Conservation (phyloP, 2,888 invertebrate species). For the Carabus problematicus region DNA sequence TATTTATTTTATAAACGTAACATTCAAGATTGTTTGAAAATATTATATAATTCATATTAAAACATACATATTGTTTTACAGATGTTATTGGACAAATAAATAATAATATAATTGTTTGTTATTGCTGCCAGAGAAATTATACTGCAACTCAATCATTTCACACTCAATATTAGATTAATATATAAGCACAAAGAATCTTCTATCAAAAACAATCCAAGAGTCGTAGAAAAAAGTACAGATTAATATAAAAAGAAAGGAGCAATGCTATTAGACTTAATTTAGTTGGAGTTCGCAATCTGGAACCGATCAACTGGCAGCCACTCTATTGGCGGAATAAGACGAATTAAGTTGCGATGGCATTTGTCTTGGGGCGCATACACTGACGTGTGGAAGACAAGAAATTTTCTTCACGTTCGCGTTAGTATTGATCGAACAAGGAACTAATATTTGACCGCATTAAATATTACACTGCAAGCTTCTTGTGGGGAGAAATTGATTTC, state of each 20-base stretch:
- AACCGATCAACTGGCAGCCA: conserved; percentile 15
- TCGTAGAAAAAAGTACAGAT: conserved; percentile 7
- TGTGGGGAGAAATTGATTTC: conserved; percentile 35
- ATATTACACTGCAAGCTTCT: conserved; percentile 39
- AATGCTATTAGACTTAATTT: conserved; percentile 17
- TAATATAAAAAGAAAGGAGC: conserved; percentile 24
- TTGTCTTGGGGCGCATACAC: conserved; percentile 6
- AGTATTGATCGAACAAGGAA: conserved; percentile 35
- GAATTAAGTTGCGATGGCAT: conserved; percentile 26
- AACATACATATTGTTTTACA: too few species aligned
- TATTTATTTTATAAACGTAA: too few species aligned
- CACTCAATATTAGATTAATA: too few species aligned
- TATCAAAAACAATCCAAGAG: background rate
- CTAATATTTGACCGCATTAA: conserved; percentile 43
- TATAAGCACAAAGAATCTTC: background rate
- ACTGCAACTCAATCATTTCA: too few species aligned
- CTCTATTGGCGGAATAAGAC: conserved; percentile 21
- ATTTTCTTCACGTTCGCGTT: conserved; percentile 28
- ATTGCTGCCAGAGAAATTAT: too few species aligned
- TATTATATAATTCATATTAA: too few species aligned
- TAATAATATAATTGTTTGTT: too few species aligned
- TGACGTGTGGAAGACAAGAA: conserved; percentile 15
- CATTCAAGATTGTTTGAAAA: too few species aligned
- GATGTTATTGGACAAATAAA: too few species aligned
- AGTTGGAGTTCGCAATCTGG: conserved; percentile 27